Evolutionary conservation across 1,140 invertebrate species (phyloP).

Genomic region (Drosophila arizonae): DNA sequence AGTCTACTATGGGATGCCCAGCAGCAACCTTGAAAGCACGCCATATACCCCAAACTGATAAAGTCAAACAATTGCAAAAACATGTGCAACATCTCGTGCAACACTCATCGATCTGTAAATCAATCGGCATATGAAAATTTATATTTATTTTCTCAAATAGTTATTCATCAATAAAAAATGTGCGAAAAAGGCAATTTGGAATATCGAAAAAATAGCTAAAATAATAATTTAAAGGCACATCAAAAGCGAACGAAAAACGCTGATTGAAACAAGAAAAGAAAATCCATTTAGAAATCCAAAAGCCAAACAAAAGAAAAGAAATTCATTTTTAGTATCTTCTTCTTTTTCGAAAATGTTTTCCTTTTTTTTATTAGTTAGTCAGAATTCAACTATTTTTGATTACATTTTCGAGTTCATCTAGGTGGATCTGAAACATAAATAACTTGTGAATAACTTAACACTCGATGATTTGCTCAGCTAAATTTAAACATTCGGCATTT

Average conservation of each 20-base stretch:
- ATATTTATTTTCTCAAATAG: conserved; percentile 60
- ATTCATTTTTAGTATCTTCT: not conserved
- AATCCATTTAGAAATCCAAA: not conserved
- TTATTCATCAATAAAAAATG: conserved; percentile 60
- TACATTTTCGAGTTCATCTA: conserved; percentile 32
- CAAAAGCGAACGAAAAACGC: conserved; percentile 18
- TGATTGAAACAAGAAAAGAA: conserved; percentile 12
- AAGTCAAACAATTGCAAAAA: conserved; percentile 4
- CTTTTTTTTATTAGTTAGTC: conserved; percentile 16
- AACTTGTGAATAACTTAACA: conserved; percentile 3
- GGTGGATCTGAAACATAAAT: conserved; percentile 23
- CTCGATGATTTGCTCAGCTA: conserved; percentile 32
- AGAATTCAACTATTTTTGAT: conserved; percentile 27
- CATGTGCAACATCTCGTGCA: conserved; percentile 67
- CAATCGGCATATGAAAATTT: conserved; percentile 67
- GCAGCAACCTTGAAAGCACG: no score
- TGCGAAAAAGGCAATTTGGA: conserved; percentile 30
- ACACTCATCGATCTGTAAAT: conserved; percentile 65
- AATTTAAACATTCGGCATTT: conserved; percentile 43
- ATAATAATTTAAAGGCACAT: conserved; percentile 54
- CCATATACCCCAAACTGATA: not conserved
- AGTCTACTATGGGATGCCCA: not conserved
- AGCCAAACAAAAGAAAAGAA: not conserved
- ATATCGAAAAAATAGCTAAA: conserved; percentile 19
- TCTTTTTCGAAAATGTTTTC: no score